Conservation (phyloP, 1,140 invertebrate species). For the Pygmarrhopalites habei region DNA sequence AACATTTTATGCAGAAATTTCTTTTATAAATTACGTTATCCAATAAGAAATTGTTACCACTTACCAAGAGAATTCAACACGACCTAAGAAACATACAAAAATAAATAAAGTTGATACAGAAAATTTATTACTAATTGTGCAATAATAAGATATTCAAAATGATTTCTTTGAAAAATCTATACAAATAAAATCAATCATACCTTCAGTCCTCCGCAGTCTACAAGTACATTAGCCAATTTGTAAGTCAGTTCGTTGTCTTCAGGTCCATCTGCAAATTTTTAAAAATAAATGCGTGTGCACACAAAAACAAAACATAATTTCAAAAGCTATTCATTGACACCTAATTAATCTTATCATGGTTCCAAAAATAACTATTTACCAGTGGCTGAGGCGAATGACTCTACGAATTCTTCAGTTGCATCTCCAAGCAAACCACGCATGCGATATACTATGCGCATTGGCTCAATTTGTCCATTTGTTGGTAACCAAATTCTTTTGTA, state of each 20-base stretch:
- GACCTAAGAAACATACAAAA: too few relatives aligned
- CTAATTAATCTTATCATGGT: too few relatives aligned
- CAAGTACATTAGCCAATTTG: conserved; percentile 56
- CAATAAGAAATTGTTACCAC: too few relatives aligned
- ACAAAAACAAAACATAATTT: too few relatives aligned
- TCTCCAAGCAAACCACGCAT: conserved; percentile 95
- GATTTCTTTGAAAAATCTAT: background rate
- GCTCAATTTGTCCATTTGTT: conserved; percentile 76
- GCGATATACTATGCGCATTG: conserved; percentile 97
- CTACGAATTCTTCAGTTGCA: conserved; percentile 97
- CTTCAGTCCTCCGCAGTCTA: conserved; percentile 23
- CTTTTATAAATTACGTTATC: too few relatives aligned
- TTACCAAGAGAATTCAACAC: conserved; percentile 66
- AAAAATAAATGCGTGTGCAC: too few relatives aligned
- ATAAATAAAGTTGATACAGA: too few relatives aligned
- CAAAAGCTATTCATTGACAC: too few relatives aligned
- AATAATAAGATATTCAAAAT: background rate
- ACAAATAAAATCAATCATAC: background rate
- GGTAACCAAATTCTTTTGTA: conserved; percentile 69
- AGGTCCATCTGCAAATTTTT: too few relatives aligned
- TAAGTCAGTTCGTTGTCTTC: conserved; percentile 93
- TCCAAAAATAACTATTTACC: too few relatives aligned
- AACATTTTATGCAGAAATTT: too few relatives aligned
- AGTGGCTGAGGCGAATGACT: conserved; percentile 80
- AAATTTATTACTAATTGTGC: too few relatives aligned